Base-by-base conservation (phyloP, 2,113 vertebrate species). In the Pterophyllum scalare region DNA sequence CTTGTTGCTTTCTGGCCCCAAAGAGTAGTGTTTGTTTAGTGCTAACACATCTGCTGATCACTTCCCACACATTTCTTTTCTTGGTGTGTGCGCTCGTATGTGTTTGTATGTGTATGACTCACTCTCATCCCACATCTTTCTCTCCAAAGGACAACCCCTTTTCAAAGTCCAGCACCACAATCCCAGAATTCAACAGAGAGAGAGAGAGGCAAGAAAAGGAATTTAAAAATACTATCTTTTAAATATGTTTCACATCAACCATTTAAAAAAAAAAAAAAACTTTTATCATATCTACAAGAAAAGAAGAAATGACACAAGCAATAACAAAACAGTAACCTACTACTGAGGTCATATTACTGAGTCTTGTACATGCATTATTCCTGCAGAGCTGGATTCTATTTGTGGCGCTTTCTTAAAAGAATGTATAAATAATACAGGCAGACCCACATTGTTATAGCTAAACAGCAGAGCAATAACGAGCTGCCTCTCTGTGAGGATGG, bases 51-150 rank as follows among this genome's bases (percentile, higher is more conserved):
- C 49, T 60, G 59, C 75, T 59, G 81, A 88, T 92, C 81, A 89
- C 83, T 31, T 93, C 92, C 92, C 80, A 92, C 92, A 79, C 3
- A 35, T 80, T 87, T 80, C 79, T 92, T 90, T 91, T 93, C 88
- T 90, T 3, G 54, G 70, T 57, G 67, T 81, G 56, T 20, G 35
- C n/a, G 22, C 65, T 74, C 57, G 26, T 6, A 11, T 75, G 59
- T 78, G 70, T 79, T 86, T 78, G 57, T 59, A 78, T 76, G 54
- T 43, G 3, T 62, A 67, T 92, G 90, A 91, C 85, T 92, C 92
- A 92, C 86, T 85, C 83, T 54, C 89, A 86, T 84, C 88, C 87
- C 89, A 87, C 87, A 81, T 83, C 77, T 35, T 82, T 89, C 82
- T 84, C 80, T 89, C 79, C 59, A 65, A 77, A 83, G 65, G 49